phyloP scores from a whole-genome alignment of 2,888 invertebrate genomes.

The Xestia c-nigrum region DNA sequence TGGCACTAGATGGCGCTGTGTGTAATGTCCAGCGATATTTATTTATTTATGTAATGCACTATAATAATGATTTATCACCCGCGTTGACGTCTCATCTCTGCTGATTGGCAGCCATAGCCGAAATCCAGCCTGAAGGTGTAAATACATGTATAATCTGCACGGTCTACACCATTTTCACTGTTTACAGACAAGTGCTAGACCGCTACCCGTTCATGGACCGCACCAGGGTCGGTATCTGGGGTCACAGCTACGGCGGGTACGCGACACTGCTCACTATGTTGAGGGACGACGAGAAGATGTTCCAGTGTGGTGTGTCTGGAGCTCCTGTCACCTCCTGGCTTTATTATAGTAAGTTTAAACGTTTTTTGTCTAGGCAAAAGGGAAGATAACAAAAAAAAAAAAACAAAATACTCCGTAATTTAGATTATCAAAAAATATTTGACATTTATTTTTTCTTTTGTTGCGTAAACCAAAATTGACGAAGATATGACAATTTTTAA shows the following conservation, averaged over 20 bases:
- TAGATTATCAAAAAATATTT: no score
- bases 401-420: no score
- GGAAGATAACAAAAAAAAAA: no score
- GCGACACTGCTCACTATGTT: conserved; percentile 94
- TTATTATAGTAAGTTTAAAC: conserved; percentile 94
- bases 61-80: neutral
- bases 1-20: no score
- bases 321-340: conserved; percentile 98
- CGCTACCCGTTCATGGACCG: conserved; percentile 92
- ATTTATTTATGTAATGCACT: no score
- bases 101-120: neutral
- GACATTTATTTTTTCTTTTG: no score
- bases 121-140: neutral
- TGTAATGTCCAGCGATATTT: no score
- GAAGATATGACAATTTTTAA: no score
- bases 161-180: neutral
- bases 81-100: neutral
- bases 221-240: conserved; percentile 94
- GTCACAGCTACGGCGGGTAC: conserved; percentile 99
- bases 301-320: conserved; percentile 96
- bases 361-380: no score
- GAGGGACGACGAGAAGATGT: conserved; percentile 92
- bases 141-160: neutral
- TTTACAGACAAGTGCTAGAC: conserved; percentile 88
- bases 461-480: no score